Evolutionary conservation across 2,113 vertebrate species (phyloP).

Genomic region (Falco punctatus): DNA sequence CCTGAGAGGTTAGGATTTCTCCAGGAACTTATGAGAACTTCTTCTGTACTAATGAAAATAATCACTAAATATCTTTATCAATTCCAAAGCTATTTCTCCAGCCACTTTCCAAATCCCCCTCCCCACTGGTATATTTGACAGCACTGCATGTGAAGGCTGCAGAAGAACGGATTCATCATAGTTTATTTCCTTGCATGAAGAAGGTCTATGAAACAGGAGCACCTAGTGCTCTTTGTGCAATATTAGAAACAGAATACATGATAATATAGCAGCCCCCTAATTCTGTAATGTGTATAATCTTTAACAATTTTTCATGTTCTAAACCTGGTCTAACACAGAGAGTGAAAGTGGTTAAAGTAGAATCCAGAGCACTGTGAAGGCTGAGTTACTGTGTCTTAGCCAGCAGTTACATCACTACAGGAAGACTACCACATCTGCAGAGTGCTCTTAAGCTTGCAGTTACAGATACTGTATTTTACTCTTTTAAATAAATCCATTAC

Average conservation of each 20-base stretch:
- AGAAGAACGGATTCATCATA: neutral
- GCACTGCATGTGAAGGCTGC: neutral
- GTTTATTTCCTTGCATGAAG: neutral
- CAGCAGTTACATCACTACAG: neutral
- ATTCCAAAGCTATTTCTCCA: neutral
- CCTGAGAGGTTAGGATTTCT: neutral
- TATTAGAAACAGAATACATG: neutral
- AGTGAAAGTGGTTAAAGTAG: neutral
- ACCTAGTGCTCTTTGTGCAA: neutral
- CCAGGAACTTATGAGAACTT: neutral
- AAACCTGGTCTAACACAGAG: neutral
- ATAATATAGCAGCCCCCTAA: neutral
- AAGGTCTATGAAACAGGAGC: neutral
- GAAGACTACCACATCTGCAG: accelerated
- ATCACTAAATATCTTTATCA: neutral
- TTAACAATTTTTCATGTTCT: neutral
- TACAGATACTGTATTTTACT: neutral
- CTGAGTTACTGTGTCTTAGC: neutral
- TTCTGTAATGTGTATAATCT: neutral
- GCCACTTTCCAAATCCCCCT: neutral
- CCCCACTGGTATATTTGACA: neutral
- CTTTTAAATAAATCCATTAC: neutral
- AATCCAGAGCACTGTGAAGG: neutral
- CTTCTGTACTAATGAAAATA: neutral
- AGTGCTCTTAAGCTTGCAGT: neutral